Conservation (phyloP, 2,113 vertebrate genomes). For the Malurus melanocephalus region DNA sequence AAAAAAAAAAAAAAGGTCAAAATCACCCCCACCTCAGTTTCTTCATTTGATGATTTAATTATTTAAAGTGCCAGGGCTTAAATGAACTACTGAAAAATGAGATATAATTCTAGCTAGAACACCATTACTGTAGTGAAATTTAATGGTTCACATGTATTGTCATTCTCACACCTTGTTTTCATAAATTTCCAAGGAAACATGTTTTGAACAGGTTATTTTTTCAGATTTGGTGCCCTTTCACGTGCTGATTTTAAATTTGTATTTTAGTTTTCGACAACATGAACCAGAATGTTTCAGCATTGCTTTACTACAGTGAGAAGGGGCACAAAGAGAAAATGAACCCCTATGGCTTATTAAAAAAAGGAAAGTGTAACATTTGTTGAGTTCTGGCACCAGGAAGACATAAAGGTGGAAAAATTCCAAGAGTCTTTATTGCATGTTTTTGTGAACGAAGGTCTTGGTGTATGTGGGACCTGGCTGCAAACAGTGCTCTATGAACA, state of each 20-base stretch:
- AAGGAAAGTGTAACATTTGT: neutral
- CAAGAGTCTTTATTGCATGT: neutral
- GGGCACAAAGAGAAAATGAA: neutral
- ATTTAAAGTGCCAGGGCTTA: neutral
- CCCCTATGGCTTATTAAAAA: neutral
- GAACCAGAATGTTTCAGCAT: neutral
- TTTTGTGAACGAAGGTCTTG: neutral
- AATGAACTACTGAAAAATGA: slow-evolving; percentile 10
- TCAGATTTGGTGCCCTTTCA: neutral
- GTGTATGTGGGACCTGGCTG: neutral
- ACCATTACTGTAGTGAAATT: neutral
- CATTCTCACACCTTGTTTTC: neutral
- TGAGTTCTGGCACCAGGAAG: neutral
- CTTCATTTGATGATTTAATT: slow-evolving; percentile 13
- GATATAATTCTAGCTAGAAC: neutral
- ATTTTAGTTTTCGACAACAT: neutral
- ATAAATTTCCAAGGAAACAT: neutral
- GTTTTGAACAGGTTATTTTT: neutral
- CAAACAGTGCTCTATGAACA: neutral
- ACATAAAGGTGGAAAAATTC: neutral
- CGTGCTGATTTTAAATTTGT: neutral
- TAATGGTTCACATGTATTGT: neutral
- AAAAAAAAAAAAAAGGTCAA: neutral
- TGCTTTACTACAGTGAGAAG: neutral
- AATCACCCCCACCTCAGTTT: neutral